Evolutionary conservation across 53 echinoderm and acorn worm genomes (phyloP), one percentile per base, ranked within the genome.

Genomic region (Apostichopus leukothele): DNA sequence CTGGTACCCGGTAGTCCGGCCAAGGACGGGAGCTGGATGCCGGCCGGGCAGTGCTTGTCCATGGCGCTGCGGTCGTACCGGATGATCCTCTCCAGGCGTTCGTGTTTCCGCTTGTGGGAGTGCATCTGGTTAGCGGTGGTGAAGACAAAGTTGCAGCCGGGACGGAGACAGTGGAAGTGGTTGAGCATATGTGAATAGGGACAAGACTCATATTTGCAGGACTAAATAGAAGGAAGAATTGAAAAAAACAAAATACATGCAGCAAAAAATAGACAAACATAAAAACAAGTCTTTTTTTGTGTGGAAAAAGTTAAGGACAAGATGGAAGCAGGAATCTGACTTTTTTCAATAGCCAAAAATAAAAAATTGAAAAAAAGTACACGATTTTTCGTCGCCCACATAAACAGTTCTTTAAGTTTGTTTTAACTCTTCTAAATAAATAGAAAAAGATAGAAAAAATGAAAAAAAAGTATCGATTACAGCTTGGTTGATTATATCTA

Each of bases 41-140:
- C 52, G 54, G 53, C 6, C 9, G 75, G 73, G 25, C 67, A n/a
- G 25, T 85, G 85, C 16, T 85, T 63, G 50, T 85, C 85, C n/a
- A 87, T 52, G 60, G 11, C 53, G n/a, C 20, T 74, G 51, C 60
- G 88, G 74, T 87, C 88, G 89, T 96, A 99, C 66, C 94, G 94
- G 77, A 99, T 94, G 89, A 99, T 95, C 88, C 99, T 94, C 80
- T 94, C 92, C 22, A 96, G 93, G 1, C 99, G 92, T 76, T 99
- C 99, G 81, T 99, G 99, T 88, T 99, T 99, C 89, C 99, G 99
- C 90, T 94, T 93, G 91, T 99, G 99, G 14, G 99, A 99, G 84
- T 95, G 95, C 96, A 99, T 99, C 92, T 99, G 99, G 83, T 99
- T 99, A 86, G 99, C 99, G 39, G 99, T 96, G 9, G 99, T 99